These are phyloP conservation scores for Achlya flavicornis DNA, from an alignment of 2,888 invertebrate genomes.

Conservation along the genomic window DNA sequence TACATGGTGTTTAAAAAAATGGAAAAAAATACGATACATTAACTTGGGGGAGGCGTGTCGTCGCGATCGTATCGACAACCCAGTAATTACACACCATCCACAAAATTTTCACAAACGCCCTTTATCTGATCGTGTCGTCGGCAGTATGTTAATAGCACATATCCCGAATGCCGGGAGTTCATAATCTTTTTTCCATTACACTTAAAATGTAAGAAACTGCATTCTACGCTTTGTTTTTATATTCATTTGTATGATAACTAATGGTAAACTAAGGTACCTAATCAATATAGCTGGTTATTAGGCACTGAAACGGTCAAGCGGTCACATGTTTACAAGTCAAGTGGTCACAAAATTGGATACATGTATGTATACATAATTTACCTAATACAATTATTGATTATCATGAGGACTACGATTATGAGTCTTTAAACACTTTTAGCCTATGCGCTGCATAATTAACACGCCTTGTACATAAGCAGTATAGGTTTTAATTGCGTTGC, in stretches of 20 bases:
- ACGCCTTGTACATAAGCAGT: neutral
- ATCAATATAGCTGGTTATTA: too few relatives aligned
- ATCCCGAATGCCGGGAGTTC: constrained; percentile 64
- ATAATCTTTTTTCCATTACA: constrained; percentile 52
- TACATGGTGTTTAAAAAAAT: constrained; percentile 40
- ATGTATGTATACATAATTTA: too few relatives aligned
- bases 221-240: neutral
- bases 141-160: constrained; percentile 75
- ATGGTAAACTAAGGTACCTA: too few relatives aligned
- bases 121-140: constrained; percentile 71
- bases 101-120: constrained; percentile 76
- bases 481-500: constrained; percentile 36
- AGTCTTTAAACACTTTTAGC: neutral
- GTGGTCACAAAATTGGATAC: too few relatives aligned
- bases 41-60: constrained; percentile 61
- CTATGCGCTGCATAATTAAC: neutral
- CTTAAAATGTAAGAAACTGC: constrained; percentile 20
- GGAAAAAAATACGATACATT: constrained; percentile 47
- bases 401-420: neutral
- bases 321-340: too few relatives aligned
- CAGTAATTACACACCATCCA: constrained; percentile 74
- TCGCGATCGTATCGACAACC: constrained; percentile 61
- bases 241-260: too few relatives aligned
- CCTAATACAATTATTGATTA: too few relatives aligned
- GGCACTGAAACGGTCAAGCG: too few relatives aligned